phyloP scores from a whole-genome alignment of 2,113 vertebrate species.

The Rhinolophus ferrumequinum region DNA sequence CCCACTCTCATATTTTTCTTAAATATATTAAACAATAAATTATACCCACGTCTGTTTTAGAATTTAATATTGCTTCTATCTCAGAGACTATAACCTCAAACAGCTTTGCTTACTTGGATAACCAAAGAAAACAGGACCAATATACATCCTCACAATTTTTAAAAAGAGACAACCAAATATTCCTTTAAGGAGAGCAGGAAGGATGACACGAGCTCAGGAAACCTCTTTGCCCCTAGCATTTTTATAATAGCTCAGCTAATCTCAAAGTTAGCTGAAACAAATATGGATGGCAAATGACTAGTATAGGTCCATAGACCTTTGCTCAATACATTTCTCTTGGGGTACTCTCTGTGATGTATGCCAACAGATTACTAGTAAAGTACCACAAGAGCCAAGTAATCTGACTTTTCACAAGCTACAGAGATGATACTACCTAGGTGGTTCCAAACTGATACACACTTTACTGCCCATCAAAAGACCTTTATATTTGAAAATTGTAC shows the following conservation, averaged over 20 bases:
- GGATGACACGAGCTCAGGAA: background rate
- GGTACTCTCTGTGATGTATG: background rate
- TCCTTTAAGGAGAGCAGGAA: background rate
- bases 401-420: background rate
- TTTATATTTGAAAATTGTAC: background rate
- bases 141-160: background rate
- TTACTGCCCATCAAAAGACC: background rate
- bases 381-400: background rate
- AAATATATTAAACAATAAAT: background rate
- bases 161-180: background rate
- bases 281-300: background rate
- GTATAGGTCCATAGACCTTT: background rate
- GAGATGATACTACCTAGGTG: background rate
- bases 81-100: background rate
- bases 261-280: background rate
- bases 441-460: background rate
- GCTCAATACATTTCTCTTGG: background rate
- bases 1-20: background rate
- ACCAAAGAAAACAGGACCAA: background rate
- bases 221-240: background rate
- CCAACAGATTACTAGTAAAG: background rate
- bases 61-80: background rate
- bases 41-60: background rate
- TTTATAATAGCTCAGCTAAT: slow-evolving; percentile 4
- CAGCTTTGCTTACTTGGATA: background rate